Base-by-base conservation (phyloP, 2,888 invertebrate species). In the Cosmia trapezina region DNA sequence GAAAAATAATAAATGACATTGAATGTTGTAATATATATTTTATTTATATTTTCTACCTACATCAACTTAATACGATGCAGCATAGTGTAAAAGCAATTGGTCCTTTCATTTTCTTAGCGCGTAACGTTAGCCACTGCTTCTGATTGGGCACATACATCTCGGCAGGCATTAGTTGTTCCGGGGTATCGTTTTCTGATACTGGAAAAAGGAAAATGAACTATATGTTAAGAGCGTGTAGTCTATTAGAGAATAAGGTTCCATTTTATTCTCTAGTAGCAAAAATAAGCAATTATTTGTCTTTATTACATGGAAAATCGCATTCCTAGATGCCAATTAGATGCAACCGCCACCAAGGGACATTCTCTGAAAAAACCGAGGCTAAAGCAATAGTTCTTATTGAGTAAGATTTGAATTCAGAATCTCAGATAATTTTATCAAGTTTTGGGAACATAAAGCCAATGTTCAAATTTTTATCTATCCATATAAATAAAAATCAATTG, bases 131-230 rank as follows among this genome's bases (percentile, higher is more conserved):
- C 98, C 98, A 98, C 88, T 98, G 98, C 91, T 98, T 98, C 93
- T 98, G 98, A 93, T 98, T 98, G 4, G 98, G 98, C 14, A 98
- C 98, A 91, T 98, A 98, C 98, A 98, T 98, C 94, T 98, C 98
- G 0, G 98, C 98, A 0, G 98, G 98, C 97, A 98, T 98, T 86
- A 98, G 95, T 45, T 97, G 96, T 73, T 97, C 97, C 14, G 96
- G 96, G 1, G 94, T 91, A 28, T 96, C 95, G 82, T 91, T 95
- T 88, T 96, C 97, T 93, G 86, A 67, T 89, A 90, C 78, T 81
- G 43, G 41, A 79, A 60, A 56, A 11, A 47, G 9, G 6, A 60
- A 59, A 59, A 68, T 22, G 0, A 22, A 70, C 19, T 49, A 54
- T 54, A 57, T 49, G 7, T 33, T 41, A 7, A 33, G 12, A 76